Evolutionary conservation across 35 echinoderm and acorn worm species (phyloP).

Genomic region (Lytechinus variegatus): DNA sequence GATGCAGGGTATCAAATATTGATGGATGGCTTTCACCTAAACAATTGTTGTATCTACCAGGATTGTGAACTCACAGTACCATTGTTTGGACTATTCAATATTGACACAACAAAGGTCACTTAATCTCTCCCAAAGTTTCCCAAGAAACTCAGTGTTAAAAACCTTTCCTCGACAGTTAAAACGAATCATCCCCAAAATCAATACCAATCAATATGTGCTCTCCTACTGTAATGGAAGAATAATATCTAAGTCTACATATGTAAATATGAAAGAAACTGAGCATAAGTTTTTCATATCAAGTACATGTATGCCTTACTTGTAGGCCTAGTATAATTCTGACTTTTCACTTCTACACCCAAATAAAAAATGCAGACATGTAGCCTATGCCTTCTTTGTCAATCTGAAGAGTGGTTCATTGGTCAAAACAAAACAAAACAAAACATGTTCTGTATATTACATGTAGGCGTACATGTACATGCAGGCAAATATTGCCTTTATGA

Average conservation of each 20-base stretch:
- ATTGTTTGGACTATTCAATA: background rate
- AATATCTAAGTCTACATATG: no score
- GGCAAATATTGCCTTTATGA: no score
- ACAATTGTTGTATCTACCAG: constrained; percentile 27
- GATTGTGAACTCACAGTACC: background rate
- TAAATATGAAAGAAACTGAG: no score
- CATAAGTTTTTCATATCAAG: no score
- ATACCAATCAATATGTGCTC: background rate
- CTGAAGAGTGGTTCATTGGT: no score
- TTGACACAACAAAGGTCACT: constrained; percentile 38
- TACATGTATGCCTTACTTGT: no score
- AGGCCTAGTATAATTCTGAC: background rate
- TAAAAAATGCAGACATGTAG: no score
- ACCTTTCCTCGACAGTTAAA: background rate
- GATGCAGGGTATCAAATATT: background rate
- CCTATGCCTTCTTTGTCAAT: no score
- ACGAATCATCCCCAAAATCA: background rate
- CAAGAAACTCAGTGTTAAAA: background rate
- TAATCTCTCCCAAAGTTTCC: background rate
- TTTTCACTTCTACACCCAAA: no score
- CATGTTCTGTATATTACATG: no score
- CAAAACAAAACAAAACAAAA: no score
- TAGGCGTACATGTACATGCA: no score
- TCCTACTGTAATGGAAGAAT: background rate
- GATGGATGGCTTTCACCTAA: background rate